phyloP scores from a whole-genome alignment of 2,888 invertebrate genomes.

The Notodonta ziczac region DNA sequence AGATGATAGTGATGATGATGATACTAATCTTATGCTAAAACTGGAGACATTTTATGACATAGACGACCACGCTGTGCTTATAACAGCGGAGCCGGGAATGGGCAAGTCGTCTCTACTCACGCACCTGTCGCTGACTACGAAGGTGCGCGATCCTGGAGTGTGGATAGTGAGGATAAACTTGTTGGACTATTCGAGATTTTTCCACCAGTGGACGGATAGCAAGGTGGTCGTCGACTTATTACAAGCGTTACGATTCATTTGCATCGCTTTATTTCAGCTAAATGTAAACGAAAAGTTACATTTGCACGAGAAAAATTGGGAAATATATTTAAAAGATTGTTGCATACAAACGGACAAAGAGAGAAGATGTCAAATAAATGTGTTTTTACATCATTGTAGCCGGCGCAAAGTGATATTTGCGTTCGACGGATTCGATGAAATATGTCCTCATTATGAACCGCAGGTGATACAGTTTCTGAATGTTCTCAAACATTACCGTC shows the following conservation, averaged over 20 bases:
- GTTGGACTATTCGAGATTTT: slow-evolving; percentile 11
- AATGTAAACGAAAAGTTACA: background rate
- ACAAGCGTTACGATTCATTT: slow-evolving; percentile 10
- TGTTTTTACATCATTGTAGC: slow-evolving; percentile 7
- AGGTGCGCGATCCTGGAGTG: slow-evolving; percentile 3
- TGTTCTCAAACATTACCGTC: background rate
- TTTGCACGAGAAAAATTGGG: slow-evolving; percentile 2
- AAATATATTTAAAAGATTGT: slow-evolving; percentile 7
- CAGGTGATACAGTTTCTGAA: slow-evolving; percentile 5
- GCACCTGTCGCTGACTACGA: slow-evolving; percentile 15
- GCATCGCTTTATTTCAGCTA: background rate
- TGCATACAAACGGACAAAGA: background rate
- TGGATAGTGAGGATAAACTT: slow-evolving; percentile 13
- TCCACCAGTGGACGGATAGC: slow-evolving; percentile 8
- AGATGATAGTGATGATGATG: no score
- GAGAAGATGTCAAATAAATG: background rate
- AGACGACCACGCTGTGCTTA: background rate
- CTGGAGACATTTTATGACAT: slow-evolving; percentile 8
- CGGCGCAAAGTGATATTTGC: slow-evolving; percentile 9
- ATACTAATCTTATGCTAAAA: background rate
- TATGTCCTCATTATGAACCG: slow-evolving; percentile 14
- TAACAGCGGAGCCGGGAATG: slow-evolving; percentile 15
- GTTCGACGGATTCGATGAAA: slow-evolving; percentile 17
- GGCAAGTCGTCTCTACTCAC: slow-evolving; percentile 17
- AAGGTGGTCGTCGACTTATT: slow-evolving; percentile 3